These are phyloP conservation scores for Hemicrepidius hirtus DNA, from an alignment of 2,888 invertebrate species.

Conservation along the genomic window DNA sequence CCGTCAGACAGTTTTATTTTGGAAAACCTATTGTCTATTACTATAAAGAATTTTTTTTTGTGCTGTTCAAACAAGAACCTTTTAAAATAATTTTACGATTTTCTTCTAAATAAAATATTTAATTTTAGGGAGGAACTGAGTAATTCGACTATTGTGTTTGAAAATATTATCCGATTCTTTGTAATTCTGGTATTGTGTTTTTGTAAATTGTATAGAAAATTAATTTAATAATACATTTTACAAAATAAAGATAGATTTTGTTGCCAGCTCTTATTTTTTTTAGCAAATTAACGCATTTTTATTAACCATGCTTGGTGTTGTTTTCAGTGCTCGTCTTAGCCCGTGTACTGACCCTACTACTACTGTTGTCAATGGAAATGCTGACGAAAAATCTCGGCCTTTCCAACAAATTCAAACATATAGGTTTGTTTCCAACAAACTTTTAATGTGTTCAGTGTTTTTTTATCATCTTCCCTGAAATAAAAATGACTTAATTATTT, in stretches of 20 bases:
- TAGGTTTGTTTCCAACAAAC: constrained; percentile 73
- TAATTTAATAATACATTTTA: not conserved
- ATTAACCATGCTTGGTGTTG: constrained; percentile 34
- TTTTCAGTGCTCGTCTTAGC: constrained; percentile 74
- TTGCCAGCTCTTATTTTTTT: not conserved
- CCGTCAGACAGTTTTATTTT: too few species aligned
- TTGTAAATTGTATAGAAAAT: constrained; percentile 9
- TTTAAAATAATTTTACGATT: too few species aligned
- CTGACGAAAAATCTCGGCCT: constrained; percentile 79
- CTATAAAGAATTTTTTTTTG: too few species aligned
- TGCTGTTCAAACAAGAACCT: too few species aligned
- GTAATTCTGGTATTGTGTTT: constrained; percentile 11
- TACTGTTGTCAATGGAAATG: constrained; percentile 77
- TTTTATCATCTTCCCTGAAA: too few species aligned
- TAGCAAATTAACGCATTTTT: not conserved
- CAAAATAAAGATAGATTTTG: constrained; percentile 5
- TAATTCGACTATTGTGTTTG: not conserved
- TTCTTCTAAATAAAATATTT: too few species aligned
- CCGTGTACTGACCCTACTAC: constrained; percentile 76
- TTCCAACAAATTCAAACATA: constrained; percentile 84
- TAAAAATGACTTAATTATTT: constrained; percentile 52
- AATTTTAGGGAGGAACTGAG: not conserved
- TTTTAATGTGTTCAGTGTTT: too few species aligned
- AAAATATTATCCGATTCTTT: constrained; percentile 26
- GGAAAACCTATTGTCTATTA: too few species aligned